Evolutionary conservation across 1,140 invertebrate genomes (phyloP), one percentile per base, ranked within the genome.

Genomic region (Megalopta genalis): DNA sequence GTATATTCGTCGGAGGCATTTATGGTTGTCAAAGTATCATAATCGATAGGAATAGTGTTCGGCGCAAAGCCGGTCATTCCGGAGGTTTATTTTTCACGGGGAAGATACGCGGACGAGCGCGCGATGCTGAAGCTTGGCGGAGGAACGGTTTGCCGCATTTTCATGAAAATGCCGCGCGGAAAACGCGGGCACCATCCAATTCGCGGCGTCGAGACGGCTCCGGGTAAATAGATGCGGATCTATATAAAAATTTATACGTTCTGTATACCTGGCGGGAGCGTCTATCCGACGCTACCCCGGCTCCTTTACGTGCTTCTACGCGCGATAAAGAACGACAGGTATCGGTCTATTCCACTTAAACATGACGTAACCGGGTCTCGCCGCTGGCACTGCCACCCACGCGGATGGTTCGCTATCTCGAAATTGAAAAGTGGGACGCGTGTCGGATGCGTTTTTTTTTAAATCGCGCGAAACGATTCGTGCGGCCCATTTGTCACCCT

Each of bases 191-290:
- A 32, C 60, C 60, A 67, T 77, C 65, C 66, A 80, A 79, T 83
- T 83, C 68, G 64, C 68, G 63, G 6, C 49, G 63, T 64, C 77
- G 59, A 72, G 42, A 46, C 57, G 75, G 57, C 46, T 14, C 27
- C 64, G 54, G 57, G 74, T 77, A 85, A 87, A 85, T 83, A 66
- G 32, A 32, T 32, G 32, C 64, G 63, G 42, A 37, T 82, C 73
- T 46, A 75, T 59, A 74, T 77, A 84, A 69, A 87, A 86, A 86
- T 87, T 86, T 82, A 82, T 82, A 63, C 73, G 76, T 74, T 65
- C 77, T 46, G 77, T 86, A 84, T 81, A 54, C 82, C 37, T 57
- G 23, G 49, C 60, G 59, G 1, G 63, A 68, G 67, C 70, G 60
- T 66, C 57, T 37, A 67, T 32, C 76, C 77, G 63, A 72, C 75